These are phyloP conservation scores for Climacteris rufus DNA, from an alignment of 2,113 vertebrate genomes.

Conservation along the genomic window DNA sequence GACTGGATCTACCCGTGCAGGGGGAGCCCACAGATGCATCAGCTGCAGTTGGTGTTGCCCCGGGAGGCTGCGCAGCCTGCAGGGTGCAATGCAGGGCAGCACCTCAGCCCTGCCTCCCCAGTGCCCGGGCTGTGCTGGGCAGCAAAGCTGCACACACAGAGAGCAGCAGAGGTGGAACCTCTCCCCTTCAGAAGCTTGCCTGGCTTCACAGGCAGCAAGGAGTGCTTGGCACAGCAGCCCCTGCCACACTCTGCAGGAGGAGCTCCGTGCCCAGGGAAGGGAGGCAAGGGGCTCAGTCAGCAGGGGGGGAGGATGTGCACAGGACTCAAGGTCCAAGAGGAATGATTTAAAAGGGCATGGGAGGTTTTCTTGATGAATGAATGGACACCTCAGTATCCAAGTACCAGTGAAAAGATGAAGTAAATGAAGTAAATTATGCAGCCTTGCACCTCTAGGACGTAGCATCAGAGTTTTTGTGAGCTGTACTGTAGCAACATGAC, in stretches of 20 bases:
- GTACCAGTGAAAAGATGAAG: neutral
- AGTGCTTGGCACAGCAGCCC: neutral
- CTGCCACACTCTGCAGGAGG: neutral
- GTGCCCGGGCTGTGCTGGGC: neutral
- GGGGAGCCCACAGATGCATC: neutral
- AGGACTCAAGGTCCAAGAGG: neutral
- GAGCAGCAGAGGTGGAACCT: neutral
- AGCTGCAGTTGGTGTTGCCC: neutral
- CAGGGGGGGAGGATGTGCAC: neutral
- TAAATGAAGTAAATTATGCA: neutral
- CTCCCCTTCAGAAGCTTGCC: neutral
- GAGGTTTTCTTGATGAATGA: neutral
- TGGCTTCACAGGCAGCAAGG: neutral
- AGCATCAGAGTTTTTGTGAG: neutral
- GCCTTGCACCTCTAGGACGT: neutral
- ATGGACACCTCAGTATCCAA: neutral
- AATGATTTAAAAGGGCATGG: neutral
- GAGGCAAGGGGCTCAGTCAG: neutral
- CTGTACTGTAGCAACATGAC: neutral
- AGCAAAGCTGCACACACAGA: neutral
- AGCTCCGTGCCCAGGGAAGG: neutral
- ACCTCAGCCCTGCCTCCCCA: neutral
- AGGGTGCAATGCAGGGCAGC: neutral
- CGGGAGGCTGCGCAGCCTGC: neutral
- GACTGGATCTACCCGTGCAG: neutral